A percentile compares a stretch with the other conserved stretches of the same genome.
These are phyloP conservation scores for Ammodytes dubius DNA, from an alignment of 2,113 vertebrate genomes.

Conservation along the genomic window DNA sequence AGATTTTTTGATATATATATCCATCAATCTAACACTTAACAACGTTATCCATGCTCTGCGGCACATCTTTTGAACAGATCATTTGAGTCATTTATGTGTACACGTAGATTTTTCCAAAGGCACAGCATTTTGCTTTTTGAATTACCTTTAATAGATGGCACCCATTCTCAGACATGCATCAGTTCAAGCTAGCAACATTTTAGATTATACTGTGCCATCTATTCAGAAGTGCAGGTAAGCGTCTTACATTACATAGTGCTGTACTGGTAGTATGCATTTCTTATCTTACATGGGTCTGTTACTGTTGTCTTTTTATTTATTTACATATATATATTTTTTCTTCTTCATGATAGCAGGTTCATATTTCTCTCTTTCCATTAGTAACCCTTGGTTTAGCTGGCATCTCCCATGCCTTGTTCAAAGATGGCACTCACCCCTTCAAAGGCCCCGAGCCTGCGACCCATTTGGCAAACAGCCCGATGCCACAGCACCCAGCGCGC, in stretches of 20 bases:
- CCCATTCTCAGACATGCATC: slow-evolving; percentile 3
- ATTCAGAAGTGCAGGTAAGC: slow-evolving; percentile 40
- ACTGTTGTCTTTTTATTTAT: slow-evolving; percentile 26
- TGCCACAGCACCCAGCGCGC: slow-evolving; percentile 91
- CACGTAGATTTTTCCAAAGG: slow-evolving; percentile 21
- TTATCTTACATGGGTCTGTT: slow-evolving; percentile 44
- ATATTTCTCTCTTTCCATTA: slow-evolving; percentile 68
- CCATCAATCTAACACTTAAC: slow-evolving; percentile 69
- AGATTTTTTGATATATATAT: slow-evolving; percentile 55
- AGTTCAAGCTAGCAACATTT: slow-evolving; percentile 16
- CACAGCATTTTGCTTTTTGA: slow-evolving; percentile 26
- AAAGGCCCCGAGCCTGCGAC: slow-evolving; percentile 99
- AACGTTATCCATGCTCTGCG: slow-evolving; percentile 85
- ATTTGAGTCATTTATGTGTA: slow-evolving; percentile 70
- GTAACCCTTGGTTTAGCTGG: slow-evolving; percentile 68
- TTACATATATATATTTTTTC: neutral
- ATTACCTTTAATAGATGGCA: slow-evolving; percentile 53
- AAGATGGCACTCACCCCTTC: slow-evolving; percentile 99
- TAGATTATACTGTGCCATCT: slow-evolving; percentile 47
- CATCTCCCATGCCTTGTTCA: slow-evolving; percentile 93
- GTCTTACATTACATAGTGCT: slow-evolving; percentile 13
- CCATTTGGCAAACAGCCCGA: slow-evolving; percentile 96
- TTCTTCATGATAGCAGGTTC: slow-evolving; percentile 63
- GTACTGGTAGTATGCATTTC: slow-evolving; percentile 48
- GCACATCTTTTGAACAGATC: slow-evolving; percentile 89